Evolutionary conservation across 2,113 vertebrate species (phyloP), one percentile per base, ranked within the genome.

Genomic region (Thermophis baileyi): DNA sequence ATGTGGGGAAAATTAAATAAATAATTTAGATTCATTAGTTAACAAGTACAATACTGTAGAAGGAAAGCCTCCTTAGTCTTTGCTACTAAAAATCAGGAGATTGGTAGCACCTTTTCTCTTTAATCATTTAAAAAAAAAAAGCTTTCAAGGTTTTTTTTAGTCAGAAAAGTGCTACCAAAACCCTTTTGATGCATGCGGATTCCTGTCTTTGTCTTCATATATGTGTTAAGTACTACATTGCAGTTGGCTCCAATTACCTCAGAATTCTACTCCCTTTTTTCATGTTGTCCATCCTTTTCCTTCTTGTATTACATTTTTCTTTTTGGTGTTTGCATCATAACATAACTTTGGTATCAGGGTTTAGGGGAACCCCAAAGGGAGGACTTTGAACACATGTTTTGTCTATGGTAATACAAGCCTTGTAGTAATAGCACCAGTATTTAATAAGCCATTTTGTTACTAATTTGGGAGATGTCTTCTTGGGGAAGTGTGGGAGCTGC

Each of bases 401-500:
- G 24, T 74, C 47, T 60, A 53, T 89, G 40, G 8, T 24, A 27
- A 89, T 47, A 89, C 60, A 16, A 94, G 93, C 94, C 92, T 94
- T 96, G 91, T 93, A 96, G 94, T 95, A 96, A 95, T 95, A 96
- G 96, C 93, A 90, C 88, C 94, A 93, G 30, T 89, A 95, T 89
- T 94, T 96, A 95, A 30, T 90, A 90, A 85, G 35, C 60, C 54
- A 12, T 93, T 94, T 96, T 95, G 96, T 94, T 97, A 96, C 96
- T 97, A 95, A 96, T 97, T 94, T 95, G 95, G 95, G 94, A 92
- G 94, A 49, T 92, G 60, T 81, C 35, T 81, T 81, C 74, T 81
- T 81, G 35, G 35, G n/a, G 74, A 81, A 81, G 2, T 81, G 35
- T 81, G 35, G 18, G 74, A 81, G 93, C 94, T 94, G 90, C 57